phyloP scores from a whole-genome alignment of 2,888 invertebrate species.

The Plebejus melissa region DNA sequence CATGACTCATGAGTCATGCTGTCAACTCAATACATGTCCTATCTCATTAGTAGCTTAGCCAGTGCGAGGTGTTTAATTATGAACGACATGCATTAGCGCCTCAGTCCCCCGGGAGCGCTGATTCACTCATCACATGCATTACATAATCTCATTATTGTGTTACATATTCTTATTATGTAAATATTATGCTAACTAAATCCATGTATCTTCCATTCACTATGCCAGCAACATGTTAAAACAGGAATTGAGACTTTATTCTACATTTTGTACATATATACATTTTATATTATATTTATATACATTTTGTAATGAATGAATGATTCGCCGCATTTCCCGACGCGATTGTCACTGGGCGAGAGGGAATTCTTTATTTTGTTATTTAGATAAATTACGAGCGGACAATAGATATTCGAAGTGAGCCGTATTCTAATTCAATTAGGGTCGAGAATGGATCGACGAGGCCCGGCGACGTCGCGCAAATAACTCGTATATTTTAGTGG shows the following conservation, averaged over 20 bases:
- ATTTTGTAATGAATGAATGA: slow-evolving; percentile 3
- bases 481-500: slow-evolving; percentile 8
- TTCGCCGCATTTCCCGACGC: not conserved
- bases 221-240: no score
- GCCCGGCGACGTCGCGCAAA: not conserved
- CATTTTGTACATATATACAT: no score
- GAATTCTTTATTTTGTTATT: slow-evolving; percentile 9
- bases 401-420: not conserved
- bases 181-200: not conserved
- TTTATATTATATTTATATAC: no score
- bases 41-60: not conserved
- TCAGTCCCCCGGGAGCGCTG: not conserved
- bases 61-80: not conserved
- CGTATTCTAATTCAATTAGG: slow-evolving; percentile 3
- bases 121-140: not conserved
- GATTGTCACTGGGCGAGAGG: not conserved
- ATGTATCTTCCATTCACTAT: no score
- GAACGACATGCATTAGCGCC: not conserved
- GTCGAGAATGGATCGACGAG: not conserved
- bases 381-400: slow-evolving; percentile 13
- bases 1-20: not conserved
- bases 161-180: not conserved
- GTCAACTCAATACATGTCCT: not conserved
- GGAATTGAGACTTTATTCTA: no score
- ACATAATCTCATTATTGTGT: not conserved